Evolutionary conservation across 2,797 vertebrate genomes (phyloP).

Genomic region (Anolis apletophallus): DNA sequence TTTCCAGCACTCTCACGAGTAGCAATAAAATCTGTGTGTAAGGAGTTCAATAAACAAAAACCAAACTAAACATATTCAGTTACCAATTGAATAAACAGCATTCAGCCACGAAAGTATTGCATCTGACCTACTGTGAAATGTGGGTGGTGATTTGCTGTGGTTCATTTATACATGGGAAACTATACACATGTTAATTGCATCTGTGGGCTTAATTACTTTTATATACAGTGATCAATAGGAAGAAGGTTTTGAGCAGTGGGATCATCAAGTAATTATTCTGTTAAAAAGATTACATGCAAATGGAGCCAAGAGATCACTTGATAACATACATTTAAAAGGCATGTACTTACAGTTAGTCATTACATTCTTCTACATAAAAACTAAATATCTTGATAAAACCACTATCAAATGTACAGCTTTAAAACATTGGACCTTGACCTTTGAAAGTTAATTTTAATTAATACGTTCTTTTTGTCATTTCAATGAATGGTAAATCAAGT

Average conservation of each 20-base stretch:
- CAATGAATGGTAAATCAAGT: conserved; percentile 2
- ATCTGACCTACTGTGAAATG: not conserved
- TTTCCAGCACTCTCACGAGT: not conserved
- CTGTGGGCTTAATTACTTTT: not conserved
- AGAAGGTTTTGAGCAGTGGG: not conserved
- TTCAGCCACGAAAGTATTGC: not conserved
- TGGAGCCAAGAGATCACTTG: not conserved
- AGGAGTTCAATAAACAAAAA: not conserved
- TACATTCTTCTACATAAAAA: not conserved
- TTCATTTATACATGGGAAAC: not conserved
- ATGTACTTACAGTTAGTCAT: not conserved
- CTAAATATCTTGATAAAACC: not conserved
- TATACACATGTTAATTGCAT: not conserved
- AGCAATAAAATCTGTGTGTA: not conserved
- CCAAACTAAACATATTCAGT: not conserved
- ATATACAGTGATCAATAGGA: not conserved
- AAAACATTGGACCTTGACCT: not conserved
- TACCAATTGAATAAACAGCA: not conserved
- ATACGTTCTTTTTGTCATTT: conserved; percentile 1
- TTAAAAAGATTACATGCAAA: not conserved
- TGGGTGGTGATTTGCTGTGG: not conserved
- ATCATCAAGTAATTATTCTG: not conserved
- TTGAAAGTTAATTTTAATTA: conserved; percentile 1
- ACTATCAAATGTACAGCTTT: not conserved
- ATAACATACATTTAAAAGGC: not conserved